Percentiles rank a stretch among this genome's conserved stretches.
These are phyloP conservation scores for Sebastes hubbsi DNA, from an alignment of 2,797 vertebrate genomes.

Conservation along the genomic window DNA sequence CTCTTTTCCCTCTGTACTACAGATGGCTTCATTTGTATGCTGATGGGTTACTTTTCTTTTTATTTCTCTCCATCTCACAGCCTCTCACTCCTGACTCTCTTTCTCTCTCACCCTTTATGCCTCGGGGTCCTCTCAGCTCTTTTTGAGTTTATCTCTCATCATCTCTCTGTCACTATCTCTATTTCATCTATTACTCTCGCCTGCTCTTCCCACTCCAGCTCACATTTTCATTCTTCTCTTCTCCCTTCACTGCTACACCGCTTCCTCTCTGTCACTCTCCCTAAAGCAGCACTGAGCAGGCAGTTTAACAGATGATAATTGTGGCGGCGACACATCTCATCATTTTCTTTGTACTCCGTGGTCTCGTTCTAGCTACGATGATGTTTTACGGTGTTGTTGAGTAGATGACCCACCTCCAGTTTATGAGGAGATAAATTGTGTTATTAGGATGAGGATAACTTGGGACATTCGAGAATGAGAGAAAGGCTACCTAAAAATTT, in stretches of 20 bases:
- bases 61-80: slow-evolving; percentile 12
- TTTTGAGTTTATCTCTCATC: slow-evolving; percentile 46
- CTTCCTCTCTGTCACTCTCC: slow-evolving; percentile 38
- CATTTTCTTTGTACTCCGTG: slow-evolving; percentile 48
- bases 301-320: slow-evolving; percentile 64
- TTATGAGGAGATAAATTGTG: not conserved
- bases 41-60: not conserved
- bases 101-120: slow-evolving; percentile 24
- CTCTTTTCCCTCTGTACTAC: slow-evolving; percentile 2
- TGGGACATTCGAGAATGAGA: not conserved
- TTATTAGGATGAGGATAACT: not conserved
- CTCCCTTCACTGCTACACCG: slow-evolving; percentile 21
- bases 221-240: slow-evolving; percentile 34
- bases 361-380: not conserved
- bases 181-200: slow-evolving; percentile 52
- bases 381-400: not conserved
- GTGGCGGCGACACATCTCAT: slow-evolving; percentile 33
- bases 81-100: slow-evolving; percentile 21
- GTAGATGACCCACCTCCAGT: not conserved
- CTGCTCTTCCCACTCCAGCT: slow-evolving; percentile 30
- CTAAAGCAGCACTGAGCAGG: slow-evolving; percentile 45
- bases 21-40: slow-evolving; percentile 68
- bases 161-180: slow-evolving; percentile 48
- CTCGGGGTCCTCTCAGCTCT: slow-evolving; percentile 21
- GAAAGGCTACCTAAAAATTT: not conserved